A percentile compares a stretch with the other conserved stretches of the same genome.
Evolutionary conservation across 2,113 vertebrate species (phyloP).

Genomic region (Larimichthys polyactis): DNA sequence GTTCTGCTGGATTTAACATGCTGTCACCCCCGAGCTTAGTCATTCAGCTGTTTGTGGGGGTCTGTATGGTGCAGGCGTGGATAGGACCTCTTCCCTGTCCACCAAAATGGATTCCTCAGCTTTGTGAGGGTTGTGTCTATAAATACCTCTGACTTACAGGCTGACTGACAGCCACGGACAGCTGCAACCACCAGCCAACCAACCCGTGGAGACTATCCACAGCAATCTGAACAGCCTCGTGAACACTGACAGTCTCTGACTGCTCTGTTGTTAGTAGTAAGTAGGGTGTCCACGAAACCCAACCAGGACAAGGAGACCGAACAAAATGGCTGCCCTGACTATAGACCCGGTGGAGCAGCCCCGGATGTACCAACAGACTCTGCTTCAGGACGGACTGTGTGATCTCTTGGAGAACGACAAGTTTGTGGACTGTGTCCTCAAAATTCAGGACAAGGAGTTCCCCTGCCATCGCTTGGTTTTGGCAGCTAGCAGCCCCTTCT

Average conservation of each 20-base stretch:
- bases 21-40: slow-evolving; percentile 33
- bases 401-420: slow-evolving; percentile 93
- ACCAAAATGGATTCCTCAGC: slow-evolving; percentile 79
- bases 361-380: slow-evolving; percentile 94
- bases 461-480: slow-evolving; percentile 94
- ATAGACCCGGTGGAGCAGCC: slow-evolving; percentile 90
- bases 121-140: slow-evolving; percentile 87
- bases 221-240: slow-evolving; percentile 48
- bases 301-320: slow-evolving; percentile 36
- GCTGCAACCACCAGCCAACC: slow-evolving; percentile 72
- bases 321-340: slow-evolving; percentile 87
- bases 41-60: slow-evolving; percentile 75
- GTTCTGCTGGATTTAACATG: slow-evolving; percentile 45
- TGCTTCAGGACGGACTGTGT: slow-evolving; percentile 96
- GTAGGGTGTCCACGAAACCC: slow-evolving; percentile 51
- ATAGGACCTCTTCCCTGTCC: slow-evolving; percentile 76
- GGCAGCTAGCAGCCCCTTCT: slow-evolving; percentile 94
- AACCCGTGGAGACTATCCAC: slow-evolving; percentile 36
- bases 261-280: slow-evolving; percentile 63
- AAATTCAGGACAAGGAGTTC: slow-evolving; percentile 90
- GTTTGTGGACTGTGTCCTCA: slow-evolving; percentile 94
- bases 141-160: slow-evolving; percentile 77
- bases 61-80: slow-evolving; percentile 75
- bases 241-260: slow-evolving; percentile 58
- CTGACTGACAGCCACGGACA: slow-evolving; percentile 81